Evolutionary conservation across 2,113 vertebrate genomes (phyloP), one percentile per base, ranked within the genome.

Genomic region (Himantopus leucocephalus): DNA sequence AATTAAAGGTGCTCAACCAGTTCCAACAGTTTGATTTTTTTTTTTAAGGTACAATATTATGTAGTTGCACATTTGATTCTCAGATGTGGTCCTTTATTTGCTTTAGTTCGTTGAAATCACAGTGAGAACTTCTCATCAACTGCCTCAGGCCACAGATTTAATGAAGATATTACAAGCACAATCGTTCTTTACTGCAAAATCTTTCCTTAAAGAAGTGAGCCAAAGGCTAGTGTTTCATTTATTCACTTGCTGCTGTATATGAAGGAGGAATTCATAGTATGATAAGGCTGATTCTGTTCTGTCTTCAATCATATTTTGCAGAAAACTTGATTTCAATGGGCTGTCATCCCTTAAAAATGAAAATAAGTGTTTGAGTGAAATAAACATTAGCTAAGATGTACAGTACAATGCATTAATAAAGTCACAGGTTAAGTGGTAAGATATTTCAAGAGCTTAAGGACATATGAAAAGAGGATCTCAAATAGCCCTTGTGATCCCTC

Each of bases 221-320:
- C 90, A 83, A 89, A 88, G 75, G 77, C 96, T 90, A 84, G 60
- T 59, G 83, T 78, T 96, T 99, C 98, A 99, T 98, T 99, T 99
- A 98, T 99, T 99, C 95, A 99, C 98, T 98, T 99, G 99, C 97
- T 99, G 99, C 83, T 99, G 99, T 96, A 99, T 96, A 96, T 99
- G 99, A 74, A 99, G 98, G 63, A 99, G 98, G 96, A 99, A 99
- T 97, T 99, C 99, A 82, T 99, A 99, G 96, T 99, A 99, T 1
- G 99, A 99, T 97, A 99, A 97, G 62, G 99, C 99, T 53, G 99
- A 99, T 98, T 99, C 99, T 71, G 99, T 99, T 95, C 99, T 98
- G 98, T 99, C 99, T 98, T 99, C 99, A 74, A 99, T 98, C 99
- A 99, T 98, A 96, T 98, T 99, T 98, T 99, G 99, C 97, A 99